These are phyloP conservation scores for Eospalax fontanierii DNA, from an alignment of 2,797 vertebrate species.

Conservation along the genomic window DNA sequence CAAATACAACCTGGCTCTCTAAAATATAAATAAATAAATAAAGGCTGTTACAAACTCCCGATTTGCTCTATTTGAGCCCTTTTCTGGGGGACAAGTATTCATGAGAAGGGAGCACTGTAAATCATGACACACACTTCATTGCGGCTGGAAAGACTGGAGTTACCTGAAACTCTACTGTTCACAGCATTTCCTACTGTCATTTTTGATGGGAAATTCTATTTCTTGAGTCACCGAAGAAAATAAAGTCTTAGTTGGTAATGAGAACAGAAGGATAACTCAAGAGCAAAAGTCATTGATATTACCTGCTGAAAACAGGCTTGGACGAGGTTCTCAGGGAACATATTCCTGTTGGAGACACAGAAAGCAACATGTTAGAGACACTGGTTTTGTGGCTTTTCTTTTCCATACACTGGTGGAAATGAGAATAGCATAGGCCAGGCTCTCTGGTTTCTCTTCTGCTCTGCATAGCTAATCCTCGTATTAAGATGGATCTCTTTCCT, in stretches of 20 bases:
- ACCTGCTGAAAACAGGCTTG: slow-evolving; percentile 99
- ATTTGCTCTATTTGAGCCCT: not conserved
- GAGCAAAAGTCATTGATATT: slow-evolving; percentile 75
- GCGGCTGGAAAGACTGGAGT: not conserved
- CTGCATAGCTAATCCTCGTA: not conserved
- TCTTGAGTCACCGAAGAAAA: not conserved
- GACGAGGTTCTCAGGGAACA: slow-evolving; percentile 99
- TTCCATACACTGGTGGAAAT: not conserved
- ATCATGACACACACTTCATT: not conserved
- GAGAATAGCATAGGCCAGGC: not conserved
- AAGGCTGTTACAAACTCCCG: not conserved
- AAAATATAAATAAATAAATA: not conserved
- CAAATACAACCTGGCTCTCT: not conserved
- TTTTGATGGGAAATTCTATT: not conserved
- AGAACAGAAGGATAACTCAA: slow-evolving; percentile 38
- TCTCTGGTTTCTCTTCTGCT: slow-evolving; percentile 23
- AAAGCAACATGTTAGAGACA: slow-evolving; percentile 38
- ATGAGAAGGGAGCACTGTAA: not conserved
- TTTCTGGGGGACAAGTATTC: no score
- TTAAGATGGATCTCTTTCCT: not conserved
- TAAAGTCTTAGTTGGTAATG: not conserved
- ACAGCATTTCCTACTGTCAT: not conserved
- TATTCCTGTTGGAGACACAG: slow-evolving; percentile 93
- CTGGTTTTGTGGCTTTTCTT: not conserved
- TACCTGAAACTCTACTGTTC: not conserved